Base-by-base conservation (phyloP, 2,888 invertebrate genomes). In the Cantharis rustica region DNA sequence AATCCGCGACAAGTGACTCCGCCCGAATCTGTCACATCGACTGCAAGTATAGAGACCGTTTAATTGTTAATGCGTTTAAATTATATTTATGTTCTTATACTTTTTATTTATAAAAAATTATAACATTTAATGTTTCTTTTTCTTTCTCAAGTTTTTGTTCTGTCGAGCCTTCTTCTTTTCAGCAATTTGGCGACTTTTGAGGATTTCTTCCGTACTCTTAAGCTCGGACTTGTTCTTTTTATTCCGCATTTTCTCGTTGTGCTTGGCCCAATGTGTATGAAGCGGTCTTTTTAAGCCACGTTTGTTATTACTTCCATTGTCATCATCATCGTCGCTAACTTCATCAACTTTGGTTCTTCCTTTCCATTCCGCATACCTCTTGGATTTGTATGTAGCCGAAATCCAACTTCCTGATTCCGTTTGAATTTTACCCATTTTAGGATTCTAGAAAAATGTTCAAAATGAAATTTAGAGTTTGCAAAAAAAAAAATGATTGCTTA, bases 401-500 rank as follows among this genome's bases (percentile, higher is more conserved):
- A 99, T 97, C 93, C 96, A 96, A 0, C 92, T 93, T 16, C 98
- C 99, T 78, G 97, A 97, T 89, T 99, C 99, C 0, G 98, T 98
- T 83, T 94, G 94, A 80, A 99, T 98, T 89, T 95, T 96, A 73
- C 94, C 94, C 17, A 89, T 88, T 81, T 92, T 92, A 1, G 88
- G 84, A 81, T 91, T 89, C 90, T 91, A 85, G 81, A 81, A 81
- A 66, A 81, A 66, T n/a, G 17, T 3, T 61, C 5, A 23, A 13
- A 16, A 68, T 4, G n/a, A 15, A 68, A 68, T 15, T 13, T 15
- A 23, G 20, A 5, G 10, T 9, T 17, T 3, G 17, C 23, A 13
- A 31, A 31, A 11, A 61, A 63, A 10, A 16, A 16, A 17, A 69
- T 64, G 9, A 75, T 77, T 79, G 84, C 89, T 82, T 87, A 93